A percentile compares a stretch with the other conserved stretches of the same genome.
Evolutionary conservation across 2,888 invertebrate genomes (phyloP).

Genomic region (Automeris io): DNA sequence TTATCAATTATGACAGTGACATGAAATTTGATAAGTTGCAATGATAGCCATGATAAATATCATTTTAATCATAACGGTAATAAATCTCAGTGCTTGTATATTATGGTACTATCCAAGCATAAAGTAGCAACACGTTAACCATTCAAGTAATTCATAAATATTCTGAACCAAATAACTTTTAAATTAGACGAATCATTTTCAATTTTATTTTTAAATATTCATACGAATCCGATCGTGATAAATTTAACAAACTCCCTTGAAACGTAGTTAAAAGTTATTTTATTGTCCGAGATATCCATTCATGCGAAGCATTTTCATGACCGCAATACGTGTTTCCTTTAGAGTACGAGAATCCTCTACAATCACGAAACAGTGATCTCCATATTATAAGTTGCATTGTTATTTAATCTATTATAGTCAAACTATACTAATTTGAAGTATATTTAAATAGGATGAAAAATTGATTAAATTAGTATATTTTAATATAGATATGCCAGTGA

Average conservation of each 20-base stretch:
- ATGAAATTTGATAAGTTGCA: too few relatives aligned
- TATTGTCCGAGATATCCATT: conserved; percentile 28
- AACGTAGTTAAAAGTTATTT: conserved; percentile 10
- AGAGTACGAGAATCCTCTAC: conserved; percentile 33
- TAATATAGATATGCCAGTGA: background rate
- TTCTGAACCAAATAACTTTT: too few relatives aligned
- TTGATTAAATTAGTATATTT: background rate
- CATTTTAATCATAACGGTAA: too few relatives aligned
- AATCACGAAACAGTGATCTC: conserved; percentile 52
- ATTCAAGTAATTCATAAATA: too few relatives aligned
- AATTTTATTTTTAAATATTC: too few relatives aligned
- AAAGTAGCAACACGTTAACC: too few relatives aligned
- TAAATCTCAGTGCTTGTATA: too few relatives aligned
- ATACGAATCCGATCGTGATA: too few relatives aligned
- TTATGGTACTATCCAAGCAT: too few relatives aligned
- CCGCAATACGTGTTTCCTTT: conserved; percentile 52
- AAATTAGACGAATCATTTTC: too few relatives aligned
- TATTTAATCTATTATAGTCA: conserved; percentile 33
- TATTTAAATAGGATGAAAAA: background rate
- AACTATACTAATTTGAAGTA: background rate
- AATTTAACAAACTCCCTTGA: background rate
- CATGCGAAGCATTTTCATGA: conserved; percentile 42
- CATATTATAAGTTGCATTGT: conserved; percentile 55
- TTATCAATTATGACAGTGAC: too few relatives aligned
- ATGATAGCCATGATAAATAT: too few relatives aligned